Evolutionary conservation across 2,797 vertebrate species (phyloP), one percentile per base, ranked within the genome.

Genomic region (Huso huso): DNA sequence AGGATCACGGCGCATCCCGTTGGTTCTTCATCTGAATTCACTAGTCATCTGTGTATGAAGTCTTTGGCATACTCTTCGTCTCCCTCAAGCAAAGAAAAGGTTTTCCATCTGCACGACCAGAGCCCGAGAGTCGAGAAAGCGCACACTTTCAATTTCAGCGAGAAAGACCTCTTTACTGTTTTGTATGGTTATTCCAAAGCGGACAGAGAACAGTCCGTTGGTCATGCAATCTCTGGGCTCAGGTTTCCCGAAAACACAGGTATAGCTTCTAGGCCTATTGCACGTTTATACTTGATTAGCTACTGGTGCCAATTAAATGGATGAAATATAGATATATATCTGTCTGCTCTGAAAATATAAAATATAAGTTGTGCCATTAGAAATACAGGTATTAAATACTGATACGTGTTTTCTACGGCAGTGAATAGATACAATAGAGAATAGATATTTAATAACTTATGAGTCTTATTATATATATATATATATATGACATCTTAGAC

Each of bases 81-180:
- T 59, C 80, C 77, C 1, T 87, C 77, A 6, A 76, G 58, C 10
- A 87, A 81, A 65, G 76, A 80, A 58, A 66, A 52, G 0, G n/a
- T 67, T 7, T 64, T 75, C 9, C 73, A 76, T 7, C 63, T 69
- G 9, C 75, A 72, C 10, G 65, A 66, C 6, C 65, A 10, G 1
- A 75, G 77, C 11, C n/a, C 63, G 49, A 68, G 81, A 0, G 67
- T 66, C 0, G 81, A 78, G 49, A 77, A 80, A 7, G 64, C 79
- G 1, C 74, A 52, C 50, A 68, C 70, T 8, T 98, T 87, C 75
- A 82, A 83, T n/a, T 99, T 98, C 72, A 96, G 88, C 8, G 87
- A 94, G 72, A 90, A 95, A 10, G 93, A 98, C 48, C 82, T 99
- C 64, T 89, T 90, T 76, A 80, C 83, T 1, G 96, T 95, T 50